Evolutionary conservation across 2,113 vertebrate species (phyloP).

Genomic region (Neolamprologus variostigma): DNA sequence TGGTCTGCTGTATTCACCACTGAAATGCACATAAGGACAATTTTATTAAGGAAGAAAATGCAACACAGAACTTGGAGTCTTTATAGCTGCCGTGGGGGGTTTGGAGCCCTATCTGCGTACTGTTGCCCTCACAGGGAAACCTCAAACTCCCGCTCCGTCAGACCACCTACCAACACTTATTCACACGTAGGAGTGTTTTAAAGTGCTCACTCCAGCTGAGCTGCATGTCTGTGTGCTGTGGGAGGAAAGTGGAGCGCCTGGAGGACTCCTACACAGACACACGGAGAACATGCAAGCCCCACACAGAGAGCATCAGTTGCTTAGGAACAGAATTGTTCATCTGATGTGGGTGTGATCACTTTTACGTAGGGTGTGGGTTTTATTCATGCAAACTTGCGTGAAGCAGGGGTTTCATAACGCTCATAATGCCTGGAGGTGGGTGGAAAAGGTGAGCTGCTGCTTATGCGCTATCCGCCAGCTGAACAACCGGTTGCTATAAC

Average conservation of each 20-base stretch:
- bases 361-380: conserved; percentile 38
- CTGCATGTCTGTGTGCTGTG: conserved; percentile 14
- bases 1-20: not conserved
- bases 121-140: not conserved
- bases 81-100: not conserved
- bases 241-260: conserved; percentile 20
- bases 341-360: conserved; percentile 40
- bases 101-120: not conserved
- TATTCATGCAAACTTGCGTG: conserved; percentile 21
- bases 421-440: conserved; percentile 6
- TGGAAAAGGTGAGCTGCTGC: conserved; percentile 18
- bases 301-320: conserved; percentile 43
- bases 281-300: conserved; percentile 35
- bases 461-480: not conserved
- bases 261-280: conserved; percentile 39
- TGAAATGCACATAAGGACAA: not conserved
- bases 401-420: not conserved
- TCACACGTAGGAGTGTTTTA: not conserved
- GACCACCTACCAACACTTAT: conserved; percentile 4
- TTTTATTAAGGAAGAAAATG: not conserved
- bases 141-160: not conserved
- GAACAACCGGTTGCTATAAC: not conserved
- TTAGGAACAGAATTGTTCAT: conserved; percentile 58
- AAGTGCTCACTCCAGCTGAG: conserved; percentile 17
- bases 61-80: not conserved